Base-by-base conservation (phyloP, 2,888 invertebrate species). In the Parelbella ahira region DNA sequence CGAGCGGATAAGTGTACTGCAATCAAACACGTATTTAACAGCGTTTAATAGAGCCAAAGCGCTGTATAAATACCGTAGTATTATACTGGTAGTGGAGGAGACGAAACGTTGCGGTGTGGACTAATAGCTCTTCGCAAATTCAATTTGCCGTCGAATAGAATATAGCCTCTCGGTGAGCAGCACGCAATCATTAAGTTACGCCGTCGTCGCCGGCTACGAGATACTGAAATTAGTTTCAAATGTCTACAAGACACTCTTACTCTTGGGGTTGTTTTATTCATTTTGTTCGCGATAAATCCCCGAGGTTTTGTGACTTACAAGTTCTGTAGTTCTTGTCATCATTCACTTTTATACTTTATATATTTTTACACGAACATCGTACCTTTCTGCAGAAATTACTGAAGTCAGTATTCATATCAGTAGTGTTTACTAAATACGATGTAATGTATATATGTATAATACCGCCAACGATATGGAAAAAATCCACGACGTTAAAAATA, bases 101-200 rank as follows among this genome's bases (percentile, higher is more conserved):
- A 47, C 63, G 60, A 61, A 58, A 64, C 60, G 65, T 71, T 73
- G 78, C 66, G 76, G 80, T 80, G 77, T 73, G 72, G 67, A 73
- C 80, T 84, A 82, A 84, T 83, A 81, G 82, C 79, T 80, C 77
- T 74, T 79, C 75, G 67, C 77, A 80, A 76, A 83, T 84, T 84
- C 78, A 83, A 84, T 84, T 83, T 83, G 71, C 72, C 66, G 63
- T 68, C 75, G 72, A 77, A 84, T 78, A 78, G 80, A 78, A 71
- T 72, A 75, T 74, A 78, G 68, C 72, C 75, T 75, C 75, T 73
- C 71, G 57, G 68, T 66, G 71, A 73, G 72, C 73, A 70, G 68
- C 72, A 70, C 69, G 70, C 71, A 69, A 80, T 82, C 77, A 83
- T 82, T 82, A 80, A 78, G 72, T 79, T 78, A 78, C 73, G 63